Evolutionary conservation across 2,888 invertebrate species (phyloP), one percentile per base, ranked within the genome.

Genomic region (Carterocephalus palaemon): DNA sequence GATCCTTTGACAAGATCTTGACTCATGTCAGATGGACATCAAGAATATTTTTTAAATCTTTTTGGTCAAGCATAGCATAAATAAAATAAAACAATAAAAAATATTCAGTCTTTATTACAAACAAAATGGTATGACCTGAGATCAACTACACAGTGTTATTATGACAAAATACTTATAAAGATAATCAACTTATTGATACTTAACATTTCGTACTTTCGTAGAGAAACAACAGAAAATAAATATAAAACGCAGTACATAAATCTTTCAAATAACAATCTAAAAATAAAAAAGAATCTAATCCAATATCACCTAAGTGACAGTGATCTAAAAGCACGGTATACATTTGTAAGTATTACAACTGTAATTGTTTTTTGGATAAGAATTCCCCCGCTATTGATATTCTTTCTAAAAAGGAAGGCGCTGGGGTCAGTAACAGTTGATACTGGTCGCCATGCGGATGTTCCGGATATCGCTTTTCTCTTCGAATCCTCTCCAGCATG

Each of bases 351-450:
- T 34, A 48, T 62, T 65, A 83, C 48, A 79, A 51, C 53, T 81
- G 70, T 42, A 83, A 57, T 41, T 81, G 83, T 17, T 85, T 80
- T 57, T 81, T 85, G 36, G 67, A 81, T 37, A 86, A 58, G 82
- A 95, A 92, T 87, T 95, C 95, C 0, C 95, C 95, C 49, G 92
- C 90, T 52, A 95, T 85, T 8, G 93, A 92, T 70, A 95, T 88
- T 62, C 93, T 89, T 71, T 93, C 92, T 48, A 93, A 75, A 73
- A 94, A 95, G 8, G 94, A 92, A 45, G 94, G 95, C 1, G 94
- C 93, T 37, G 92, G 91, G 59, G 97, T 96, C 32, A 92, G 89
- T 43, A 97, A 80, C 7, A 93, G 66, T 48, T 92, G 90, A 71
- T 91, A 94, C 64, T 90, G 90, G 26, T 84, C 70, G 7, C 81